Evolutionary conservation across 37 sponge, comb jelly and placozoan species (phyloP).

Genomic region (Halisarca cf. caerulea): DNA sequence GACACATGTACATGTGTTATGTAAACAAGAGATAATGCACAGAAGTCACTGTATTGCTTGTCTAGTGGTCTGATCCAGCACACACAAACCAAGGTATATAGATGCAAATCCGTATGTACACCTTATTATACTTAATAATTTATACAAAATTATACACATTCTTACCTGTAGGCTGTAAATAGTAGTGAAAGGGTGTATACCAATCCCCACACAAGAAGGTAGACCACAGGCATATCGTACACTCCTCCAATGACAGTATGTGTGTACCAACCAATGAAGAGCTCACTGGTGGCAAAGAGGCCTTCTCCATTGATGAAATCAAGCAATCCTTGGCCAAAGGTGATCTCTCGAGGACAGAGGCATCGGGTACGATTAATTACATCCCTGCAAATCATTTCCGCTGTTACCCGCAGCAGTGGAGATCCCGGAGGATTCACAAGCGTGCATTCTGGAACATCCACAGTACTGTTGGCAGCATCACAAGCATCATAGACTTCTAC

Average conservation of each 20-base stretch:
- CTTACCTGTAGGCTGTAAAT: background rate
- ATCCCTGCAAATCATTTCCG: background rate
- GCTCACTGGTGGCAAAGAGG: constrained; percentile 6
- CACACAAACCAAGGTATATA: too few relatives aligned
- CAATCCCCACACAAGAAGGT: background rate
- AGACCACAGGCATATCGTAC: constrained; percentile 21
- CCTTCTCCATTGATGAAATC: constrained; percentile 18
- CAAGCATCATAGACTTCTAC: background rate
- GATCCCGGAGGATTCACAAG: background rate
- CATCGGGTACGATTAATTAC: too few relatives aligned
- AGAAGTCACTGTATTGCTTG: too few relatives aligned
- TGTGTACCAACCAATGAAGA: constrained; percentile 30
- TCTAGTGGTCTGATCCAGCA: too few relatives aligned
- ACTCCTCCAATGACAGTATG: background rate
- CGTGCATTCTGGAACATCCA: background rate
- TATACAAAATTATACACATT: too few relatives aligned
- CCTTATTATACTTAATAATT: too few relatives aligned
- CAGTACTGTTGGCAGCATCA: background rate
- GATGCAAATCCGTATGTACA: too few relatives aligned
- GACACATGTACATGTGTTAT: too few relatives aligned
- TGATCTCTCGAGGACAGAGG: background rate
- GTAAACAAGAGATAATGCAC: too few relatives aligned
- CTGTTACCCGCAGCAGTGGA: background rate
- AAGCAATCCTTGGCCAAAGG: background rate
- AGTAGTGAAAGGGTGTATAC: constrained; percentile 5